Percentiles rank a stretch among this genome's conserved stretches.
Conservation (phyloP, 2,113 vertebrate genomes). For the Alectura lathami region DNA sequence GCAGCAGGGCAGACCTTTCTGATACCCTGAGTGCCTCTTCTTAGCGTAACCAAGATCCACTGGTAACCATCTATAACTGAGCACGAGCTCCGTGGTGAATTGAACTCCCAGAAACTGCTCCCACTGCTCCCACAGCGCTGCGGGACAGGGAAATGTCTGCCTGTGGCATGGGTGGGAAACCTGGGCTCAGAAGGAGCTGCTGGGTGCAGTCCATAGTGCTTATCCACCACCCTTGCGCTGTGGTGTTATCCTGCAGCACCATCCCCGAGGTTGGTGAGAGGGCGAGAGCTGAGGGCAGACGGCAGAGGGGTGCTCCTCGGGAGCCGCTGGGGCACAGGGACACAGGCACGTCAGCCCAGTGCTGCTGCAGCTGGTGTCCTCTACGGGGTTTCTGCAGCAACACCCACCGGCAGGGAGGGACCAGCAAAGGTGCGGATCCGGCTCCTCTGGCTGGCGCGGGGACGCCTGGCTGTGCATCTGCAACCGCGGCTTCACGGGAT, state of each 20-base stretch:
- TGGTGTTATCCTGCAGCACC: not conserved
- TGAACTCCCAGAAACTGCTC: not conserved
- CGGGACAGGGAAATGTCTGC: not conserved
- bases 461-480: constrained; percentile 23
- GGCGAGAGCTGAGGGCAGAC: fast-evolving
- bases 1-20: not conserved
- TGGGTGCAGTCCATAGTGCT: not conserved
- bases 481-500: constrained; percentile 51
- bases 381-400: not conserved
- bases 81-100: not conserved
- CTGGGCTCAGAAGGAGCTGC: not conserved
- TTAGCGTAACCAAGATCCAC: not conserved
- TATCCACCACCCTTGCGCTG: not conserved
- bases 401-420: not conserved
- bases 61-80: not conserved
- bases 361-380: not conserved
- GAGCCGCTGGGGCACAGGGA: not conserved
- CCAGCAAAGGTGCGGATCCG: constrained; percentile 8
- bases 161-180: not conserved
- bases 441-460: constrained; percentile 29
- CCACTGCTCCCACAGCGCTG: not conserved
- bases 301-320: not conserved
- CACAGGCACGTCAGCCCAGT: not conserved
- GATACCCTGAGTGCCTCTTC: not conserved
- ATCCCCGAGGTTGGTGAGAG: too few species aligned